Conservation (phyloP, 2,888 invertebrate species). For the Lithophane socia region DNA sequence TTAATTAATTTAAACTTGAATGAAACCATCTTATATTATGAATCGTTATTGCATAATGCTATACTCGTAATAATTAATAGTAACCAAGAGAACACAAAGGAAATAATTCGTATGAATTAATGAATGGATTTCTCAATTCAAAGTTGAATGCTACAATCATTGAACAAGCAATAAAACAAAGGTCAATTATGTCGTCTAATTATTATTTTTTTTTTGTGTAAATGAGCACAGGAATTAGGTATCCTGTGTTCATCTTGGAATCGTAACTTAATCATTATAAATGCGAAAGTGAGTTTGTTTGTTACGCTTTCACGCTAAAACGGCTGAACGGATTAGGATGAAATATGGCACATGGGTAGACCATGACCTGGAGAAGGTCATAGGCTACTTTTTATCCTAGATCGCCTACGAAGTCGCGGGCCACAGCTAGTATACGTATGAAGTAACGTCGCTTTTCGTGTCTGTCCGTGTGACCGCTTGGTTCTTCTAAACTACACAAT, state of each 20-base stretch:
- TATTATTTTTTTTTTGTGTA: neutral
- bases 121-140: constrained; percentile 21
- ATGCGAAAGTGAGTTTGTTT: no score
- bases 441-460: neutral
- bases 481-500: neutral
- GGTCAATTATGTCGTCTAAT: constrained; percentile 20
- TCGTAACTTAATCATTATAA: no score
- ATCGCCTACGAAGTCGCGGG: no score
- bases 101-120: neutral
- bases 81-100: constrained; percentile 14
- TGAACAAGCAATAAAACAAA: constrained; percentile 7
- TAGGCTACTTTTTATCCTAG: no score
- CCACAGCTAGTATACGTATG: neutral
- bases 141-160: constrained; percentile 3
- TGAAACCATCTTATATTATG: neutral
- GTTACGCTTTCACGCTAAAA: no score
- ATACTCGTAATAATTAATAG: neutral
- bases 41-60: constrained; percentile 9
- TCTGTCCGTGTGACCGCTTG: neutral
- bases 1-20: neutral
- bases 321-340: no score
- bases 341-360: no score
- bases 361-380: no score
- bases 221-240: neutral
- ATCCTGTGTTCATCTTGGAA: neutral